phyloP scores from a whole-genome alignment of 2,797 vertebrate species.

The Agapornis canus region DNA sequence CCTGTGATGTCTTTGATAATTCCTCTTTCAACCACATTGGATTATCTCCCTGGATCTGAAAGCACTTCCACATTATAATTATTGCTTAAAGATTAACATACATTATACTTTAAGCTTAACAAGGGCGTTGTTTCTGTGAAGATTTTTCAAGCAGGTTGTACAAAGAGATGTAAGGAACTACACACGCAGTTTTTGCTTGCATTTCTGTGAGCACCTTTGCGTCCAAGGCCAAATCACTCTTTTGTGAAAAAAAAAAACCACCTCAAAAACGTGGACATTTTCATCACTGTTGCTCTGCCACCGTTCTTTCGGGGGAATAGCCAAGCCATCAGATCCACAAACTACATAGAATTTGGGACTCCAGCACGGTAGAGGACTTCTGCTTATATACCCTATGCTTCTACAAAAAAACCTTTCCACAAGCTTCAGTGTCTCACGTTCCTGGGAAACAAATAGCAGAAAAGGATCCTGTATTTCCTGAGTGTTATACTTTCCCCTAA shows the following conservation, averaged over 20 bases:
- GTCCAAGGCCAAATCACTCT: background rate
- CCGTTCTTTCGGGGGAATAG: background rate
- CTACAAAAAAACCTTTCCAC: background rate
- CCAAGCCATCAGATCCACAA: background rate
- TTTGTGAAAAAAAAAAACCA: background rate
- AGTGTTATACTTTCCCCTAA: background rate
- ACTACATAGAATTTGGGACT: background rate
- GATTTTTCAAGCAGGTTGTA: background rate
- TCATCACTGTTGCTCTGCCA: background rate
- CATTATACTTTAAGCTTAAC: background rate
- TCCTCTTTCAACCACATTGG: background rate
- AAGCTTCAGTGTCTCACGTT: background rate
- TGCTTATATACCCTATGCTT: background rate
- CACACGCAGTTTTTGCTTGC: background rate
- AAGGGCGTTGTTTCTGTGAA: background rate
- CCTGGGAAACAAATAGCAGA: background rate
- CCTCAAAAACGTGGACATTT: background rate
- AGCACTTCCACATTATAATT: background rate
- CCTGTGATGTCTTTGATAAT: background rate
- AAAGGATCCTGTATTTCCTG: background rate
- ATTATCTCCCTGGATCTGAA: background rate
- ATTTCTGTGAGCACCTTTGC: background rate
- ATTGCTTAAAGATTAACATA: background rate
- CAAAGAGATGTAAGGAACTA: background rate
- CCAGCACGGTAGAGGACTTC: background rate